phyloP scores from a whole-genome alignment of 2,888 invertebrate species.

The Chorisops tibialis region DNA sequence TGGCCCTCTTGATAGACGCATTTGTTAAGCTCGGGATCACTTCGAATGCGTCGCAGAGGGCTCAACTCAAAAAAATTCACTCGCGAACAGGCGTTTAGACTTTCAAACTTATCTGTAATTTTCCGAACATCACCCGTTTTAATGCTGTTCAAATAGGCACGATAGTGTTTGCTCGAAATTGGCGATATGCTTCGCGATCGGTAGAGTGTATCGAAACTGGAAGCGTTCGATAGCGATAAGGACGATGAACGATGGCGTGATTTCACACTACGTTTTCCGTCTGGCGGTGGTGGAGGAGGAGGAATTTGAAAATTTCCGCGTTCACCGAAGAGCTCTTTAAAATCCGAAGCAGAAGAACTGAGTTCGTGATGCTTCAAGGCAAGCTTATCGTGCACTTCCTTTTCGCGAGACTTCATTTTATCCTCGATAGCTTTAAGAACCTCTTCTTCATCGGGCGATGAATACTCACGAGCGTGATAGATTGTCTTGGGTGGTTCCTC shows the following conservation, averaged over 20 bases:
- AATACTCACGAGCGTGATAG: conserved; percentile 57
- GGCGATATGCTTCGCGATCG: conserved; percentile 72
- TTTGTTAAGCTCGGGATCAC: conserved; percentile 73
- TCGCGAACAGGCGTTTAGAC: conserved; percentile 37
- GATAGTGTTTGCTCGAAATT: conserved; percentile 67
- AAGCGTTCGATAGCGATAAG: conserved; percentile 24
- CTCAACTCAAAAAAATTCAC: conserved; percentile 48
- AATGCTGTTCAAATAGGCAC: conserved; percentile 66
- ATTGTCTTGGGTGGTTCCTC: conserved; percentile 54
- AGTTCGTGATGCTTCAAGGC: conserved; percentile 41
- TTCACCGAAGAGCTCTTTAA: conserved; percentile 82
- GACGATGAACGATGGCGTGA: conserved; percentile 47
- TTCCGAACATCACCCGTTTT: conserved; percentile 75
- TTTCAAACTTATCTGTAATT: conserved; percentile 74
- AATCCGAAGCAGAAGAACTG: conserved; percentile 57
- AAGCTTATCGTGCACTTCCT: conserved; percentile 35
- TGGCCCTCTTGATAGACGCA: conserved; percentile 53
- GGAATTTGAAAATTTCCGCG: conserved; percentile 52
- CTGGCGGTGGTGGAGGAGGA: conserved; percentile 58
- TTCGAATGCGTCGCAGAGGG: conserved; percentile 63
- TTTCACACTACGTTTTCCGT: conserved; percentile 42
- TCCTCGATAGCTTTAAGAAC: conserved; percentile 54
- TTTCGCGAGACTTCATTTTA: conserved; percentile 44
- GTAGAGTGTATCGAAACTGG: conserved; percentile 63
- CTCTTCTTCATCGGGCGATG: conserved; percentile 54